phyloP scores from a whole-genome alignment of 2,797 vertebrate species.

The Phylloscopus collybita region DNA sequence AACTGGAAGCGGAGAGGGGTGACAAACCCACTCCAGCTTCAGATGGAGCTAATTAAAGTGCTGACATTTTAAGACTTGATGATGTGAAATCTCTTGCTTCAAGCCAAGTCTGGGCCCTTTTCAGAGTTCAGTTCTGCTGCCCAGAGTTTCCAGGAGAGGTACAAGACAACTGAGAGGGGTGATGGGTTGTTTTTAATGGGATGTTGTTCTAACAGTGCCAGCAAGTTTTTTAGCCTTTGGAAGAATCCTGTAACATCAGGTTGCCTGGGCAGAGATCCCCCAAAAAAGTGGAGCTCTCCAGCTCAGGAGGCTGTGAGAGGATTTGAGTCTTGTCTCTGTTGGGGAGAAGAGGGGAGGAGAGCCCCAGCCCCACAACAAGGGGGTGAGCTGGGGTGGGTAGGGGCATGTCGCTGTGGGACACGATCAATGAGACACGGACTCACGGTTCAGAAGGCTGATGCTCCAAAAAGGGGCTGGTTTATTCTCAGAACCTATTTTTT shows the following conservation, averaged over 20 bases:
- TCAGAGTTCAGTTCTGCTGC: constrained; percentile 17
- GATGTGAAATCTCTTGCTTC: constrained; percentile 30
- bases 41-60: constrained; percentile 57
- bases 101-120: constrained; percentile 62
- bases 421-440: no score
- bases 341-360: not conserved
- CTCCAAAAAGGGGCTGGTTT: no score
- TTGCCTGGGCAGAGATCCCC: not conserved
- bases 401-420: no score
- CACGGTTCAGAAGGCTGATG: no score
- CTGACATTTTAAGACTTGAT: constrained; percentile 56
- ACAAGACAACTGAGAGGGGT: not conserved
- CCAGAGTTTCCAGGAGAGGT: not conserved
- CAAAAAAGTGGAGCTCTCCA: not conserved
- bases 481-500: no score
- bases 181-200: not conserved
- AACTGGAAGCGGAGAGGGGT: not conserved
- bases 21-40: constrained; percentile 10
- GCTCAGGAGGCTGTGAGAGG: not conserved
- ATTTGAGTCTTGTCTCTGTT: not conserved
- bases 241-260: not conserved
- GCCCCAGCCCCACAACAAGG: not conserved
- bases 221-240: not conserved
- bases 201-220: not conserved
- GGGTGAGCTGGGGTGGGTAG: not conserved